Evolutionary conservation across 2,888 invertebrate genomes (phyloP).

Genomic region (Heliothis peltigera): DNA sequence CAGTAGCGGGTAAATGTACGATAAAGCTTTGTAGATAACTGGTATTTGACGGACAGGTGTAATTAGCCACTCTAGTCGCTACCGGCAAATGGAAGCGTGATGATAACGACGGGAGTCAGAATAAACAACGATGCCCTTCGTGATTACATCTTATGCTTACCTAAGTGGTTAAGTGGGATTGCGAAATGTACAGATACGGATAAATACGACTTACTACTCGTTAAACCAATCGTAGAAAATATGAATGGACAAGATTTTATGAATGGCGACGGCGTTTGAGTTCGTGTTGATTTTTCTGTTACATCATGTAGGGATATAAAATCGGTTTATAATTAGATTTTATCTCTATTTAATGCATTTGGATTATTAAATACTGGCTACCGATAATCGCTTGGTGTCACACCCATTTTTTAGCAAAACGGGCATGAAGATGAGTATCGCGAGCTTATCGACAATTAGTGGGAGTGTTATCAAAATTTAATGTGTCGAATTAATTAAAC

Average conservation of each 20-base stretch:
- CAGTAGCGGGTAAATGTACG: slow-evolving; percentile 73
- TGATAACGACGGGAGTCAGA: slow-evolving; percentile 73
- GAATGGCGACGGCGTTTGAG: slow-evolving; percentile 37
- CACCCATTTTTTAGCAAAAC: slow-evolving; percentile 17
- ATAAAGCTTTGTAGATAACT: slow-evolving; percentile 79
- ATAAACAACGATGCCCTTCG: slow-evolving; percentile 84
- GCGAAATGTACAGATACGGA: slow-evolving; percentile 68
- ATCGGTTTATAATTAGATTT: slow-evolving; percentile 18
- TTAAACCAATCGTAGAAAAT: slow-evolving; percentile 25
- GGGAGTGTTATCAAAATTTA: slow-evolving; percentile 31
- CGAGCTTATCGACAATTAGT: slow-evolving; percentile 24
- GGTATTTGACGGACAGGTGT: slow-evolving; percentile 84
- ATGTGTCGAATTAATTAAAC: slow-evolving; percentile 30
- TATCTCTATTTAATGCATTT: slow-evolving; percentile 14
- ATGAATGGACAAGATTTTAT: slow-evolving; percentile 54
- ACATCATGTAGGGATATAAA: slow-evolving; percentile 5
- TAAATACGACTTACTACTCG: slow-evolving; percentile 31
- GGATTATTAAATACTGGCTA: background rate
- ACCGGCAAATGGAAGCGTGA: slow-evolving; percentile 76
- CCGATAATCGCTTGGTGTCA: slow-evolving; percentile 6
- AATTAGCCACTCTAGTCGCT: slow-evolving; percentile 80
- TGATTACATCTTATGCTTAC: slow-evolving; percentile 73
- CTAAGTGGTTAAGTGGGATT: slow-evolving; percentile 77
- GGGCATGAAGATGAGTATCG: slow-evolving; percentile 11
- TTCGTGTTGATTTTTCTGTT: slow-evolving; percentile 1